Base-by-base conservation (phyloP, 2,113 vertebrate genomes). In the Callionymus lyra region DNA sequence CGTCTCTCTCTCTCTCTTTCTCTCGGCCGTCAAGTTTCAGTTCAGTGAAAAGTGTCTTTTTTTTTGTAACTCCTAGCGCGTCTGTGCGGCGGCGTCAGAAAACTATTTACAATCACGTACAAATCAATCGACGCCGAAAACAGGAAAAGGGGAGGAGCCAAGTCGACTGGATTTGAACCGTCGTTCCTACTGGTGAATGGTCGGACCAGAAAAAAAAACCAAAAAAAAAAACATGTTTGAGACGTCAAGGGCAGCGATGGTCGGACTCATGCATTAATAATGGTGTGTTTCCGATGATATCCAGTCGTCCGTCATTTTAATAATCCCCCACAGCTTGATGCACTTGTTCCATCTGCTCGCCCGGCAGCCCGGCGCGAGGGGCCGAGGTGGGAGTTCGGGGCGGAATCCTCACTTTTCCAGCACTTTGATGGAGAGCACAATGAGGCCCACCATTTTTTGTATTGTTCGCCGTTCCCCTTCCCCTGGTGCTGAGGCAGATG, bases 21-120 rank as follows among this genome's bases (percentile, higher is more conserved):
- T 65, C 67, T 71, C 81, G 76, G 70, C 84, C 85, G 92, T 98
- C 94, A 95, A 94, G 90, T 94, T 93, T 94, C 89, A 92, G 84
- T 90, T 88, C 85, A 79, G 84, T 87, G 87, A 91, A 92, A 85
- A 91, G 89, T 44, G 31, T 16, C 17, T 44, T 38, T 36, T 91
- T 84, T 82, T 87, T 88, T 71, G 90, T 88, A 85, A 88, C 81
- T 75, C 81, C 88, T 90, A 92, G 89, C 89, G 87, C 82, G 80
- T 86, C 85, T 85, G 90, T 88, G 88, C 87, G 89, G 89, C 90
- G 80, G 89, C 85, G 90, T 90, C 88, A 88, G 84, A 85, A 86
- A 91, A 87, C 78, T 86, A 84, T 89, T 81, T 83, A 86, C 82
- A 86, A 59, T 83, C 79, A 74, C 76, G 72, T 80, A 84, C 82